Base-by-base conservation (phyloP, 2,888 invertebrate species). In the Eugnorisma glareosa region DNA sequence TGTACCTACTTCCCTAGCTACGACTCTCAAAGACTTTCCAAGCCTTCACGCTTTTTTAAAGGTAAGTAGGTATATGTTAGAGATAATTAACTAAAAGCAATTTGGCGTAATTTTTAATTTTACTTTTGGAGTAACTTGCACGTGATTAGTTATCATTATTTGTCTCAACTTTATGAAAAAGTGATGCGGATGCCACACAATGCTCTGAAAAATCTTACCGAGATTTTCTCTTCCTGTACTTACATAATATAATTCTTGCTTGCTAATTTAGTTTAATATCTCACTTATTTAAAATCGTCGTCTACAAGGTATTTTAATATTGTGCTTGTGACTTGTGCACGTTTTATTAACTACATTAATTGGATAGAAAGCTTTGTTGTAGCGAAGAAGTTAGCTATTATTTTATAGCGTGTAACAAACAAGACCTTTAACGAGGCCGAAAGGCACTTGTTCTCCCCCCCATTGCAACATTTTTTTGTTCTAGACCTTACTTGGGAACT, bases 11-110 rank as follows among this genome's bases (percentile, higher is more conserved):
- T 74, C 21, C 21, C 8, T 57, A 57, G 31, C 51, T 18, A 18
- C 28, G n/a, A 74, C 21, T 57, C 35, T 21, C 35, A 21, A 73
- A 40, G 57, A 45, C 21, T 74, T 74, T 11, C 21, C 2, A 57
- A 73, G 35, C 57, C 35, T 28, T 57, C 28, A 57, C 28, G 24
- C n/a, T 54, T 11, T 54, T n/a, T 13, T n/a, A 54, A n/a, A n/a
- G n/a, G 54, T n/a, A 51, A 51, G 10, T n/a, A n/a, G n/a, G n/a
- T n/a, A n/a, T n/a, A n/a, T n/a, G n/a, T n/a, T n/a, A n/a, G n/a
- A n/a, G n/a, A n/a, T 61, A 35, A 35, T 35, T 61, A 37, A 37
- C 21, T n/a, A 54, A 7, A 11, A 24, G 21, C 10, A 54, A n/a
- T 13, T 24, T 24, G 24, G 21, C 2, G 21, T 61, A 21, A 11